A percentile compares a stretch with the other conserved stretches of the same genome.
Evolutionary conservation across 53 echinoderm and acorn worm genomes (phyloP).

Genomic region (Paracentrotus lividus): DNA sequence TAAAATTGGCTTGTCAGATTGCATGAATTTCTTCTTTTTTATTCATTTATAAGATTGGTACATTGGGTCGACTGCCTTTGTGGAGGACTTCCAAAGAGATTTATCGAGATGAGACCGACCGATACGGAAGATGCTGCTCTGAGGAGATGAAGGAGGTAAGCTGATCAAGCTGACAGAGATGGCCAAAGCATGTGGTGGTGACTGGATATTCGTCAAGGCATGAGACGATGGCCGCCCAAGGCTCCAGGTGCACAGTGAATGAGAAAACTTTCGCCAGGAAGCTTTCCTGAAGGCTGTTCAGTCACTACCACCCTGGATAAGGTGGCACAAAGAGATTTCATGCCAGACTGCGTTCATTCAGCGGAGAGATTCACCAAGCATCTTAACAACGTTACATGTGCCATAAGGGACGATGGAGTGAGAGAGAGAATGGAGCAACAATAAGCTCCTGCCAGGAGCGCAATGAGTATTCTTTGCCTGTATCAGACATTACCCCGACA

Average conservation of each 20-base stretch:
- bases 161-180: constrained; percentile 49
- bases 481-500: too few species aligned
- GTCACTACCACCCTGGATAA: constrained; percentile 71
- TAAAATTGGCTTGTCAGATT: too few species aligned
- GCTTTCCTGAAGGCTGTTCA: constrained; percentile 42
- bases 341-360: constrained; percentile 65
- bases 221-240: constrained; percentile 67
- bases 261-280: constrained; percentile 39
- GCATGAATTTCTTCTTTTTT: neutral
- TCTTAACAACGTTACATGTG: constrained; percentile 17
- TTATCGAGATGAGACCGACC: neutral
- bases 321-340: constrained; percentile 58
- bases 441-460: too few species aligned
- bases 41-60: constrained; percentile 49
- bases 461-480: too few species aligned
- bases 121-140: constrained; percentile 27
- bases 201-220: constrained; percentile 43
- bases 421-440: neutral
- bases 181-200: neutral
- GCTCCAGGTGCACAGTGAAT: constrained; percentile 3
- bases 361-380: constrained; percentile 71
- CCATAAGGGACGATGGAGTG: neutral
- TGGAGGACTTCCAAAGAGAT: constrained; percentile 37
- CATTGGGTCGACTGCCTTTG: constrained; percentile 41
- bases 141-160: constrained; percentile 57